Evolutionary conservation across 2,888 invertebrate species (phyloP), one percentile per base, ranked within the genome.

Genomic region (Leptura quadrifasciata): DNA sequence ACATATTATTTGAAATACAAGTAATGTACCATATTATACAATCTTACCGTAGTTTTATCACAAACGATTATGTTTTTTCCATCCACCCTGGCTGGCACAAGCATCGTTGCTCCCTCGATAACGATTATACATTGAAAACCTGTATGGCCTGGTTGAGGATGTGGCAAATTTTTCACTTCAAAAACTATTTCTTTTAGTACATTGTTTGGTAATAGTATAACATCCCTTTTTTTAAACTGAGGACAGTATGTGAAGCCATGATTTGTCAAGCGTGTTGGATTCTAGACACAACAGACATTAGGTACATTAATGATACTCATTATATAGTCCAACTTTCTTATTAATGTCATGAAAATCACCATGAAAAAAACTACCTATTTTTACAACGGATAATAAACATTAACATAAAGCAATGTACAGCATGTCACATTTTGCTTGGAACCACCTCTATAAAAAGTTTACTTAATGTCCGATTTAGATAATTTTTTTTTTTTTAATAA

Each of bases 121-220:
- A 94, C 95, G 18, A 97, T 95, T 81, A 96, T 95, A 87, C 98
- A 98, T 84, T 97, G 94, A 87, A 97, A 97, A 68, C 97, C 97
- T 55, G 95, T 95, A 86, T 97, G 97, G 0, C 95, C 96, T 80
- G 95, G 95, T 88, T 95, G 95, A 27, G 97, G 95, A 88, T 95
- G 95, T 21, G 97, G 97, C 81, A 98, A 90, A 89, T 98, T 97
- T 85, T 96, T 95, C 68, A 97, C 97, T 89, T 97, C 96, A 76
- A 98, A 91, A 74, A 95, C 93, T 79, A 98, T 94, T 90, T 97
- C 96, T 87, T 96, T 96, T 15, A 95, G 94, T 55, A 97, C 96
- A 88, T 96, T 96, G 85, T 97, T 96, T 2, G 97, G 97, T 76
- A 97, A 88, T 85, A 97, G 91, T 83, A 97, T 94, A 52, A 94